Evolutionary conservation across 2,113 vertebrate species (phyloP).

Genomic region (Sardina pilchardus): DNA sequence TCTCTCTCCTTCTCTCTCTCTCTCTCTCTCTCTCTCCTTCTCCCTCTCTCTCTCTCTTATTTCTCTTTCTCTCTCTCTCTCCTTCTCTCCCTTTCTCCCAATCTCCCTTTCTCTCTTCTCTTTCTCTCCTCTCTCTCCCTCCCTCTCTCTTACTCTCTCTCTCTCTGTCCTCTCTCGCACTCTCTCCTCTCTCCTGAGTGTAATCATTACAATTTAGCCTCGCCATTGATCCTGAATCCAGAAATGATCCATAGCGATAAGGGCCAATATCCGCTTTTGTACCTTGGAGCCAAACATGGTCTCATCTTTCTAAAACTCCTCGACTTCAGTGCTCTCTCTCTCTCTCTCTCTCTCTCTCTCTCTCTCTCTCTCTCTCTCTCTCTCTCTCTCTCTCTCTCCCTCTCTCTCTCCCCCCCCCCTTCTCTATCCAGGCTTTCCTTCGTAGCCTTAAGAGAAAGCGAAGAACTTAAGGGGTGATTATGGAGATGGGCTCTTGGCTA

Average conservation of each 20-base stretch:
- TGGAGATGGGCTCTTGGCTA: constrained; percentile 20
- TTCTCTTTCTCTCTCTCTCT: neutral
- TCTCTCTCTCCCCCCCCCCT: neutral
- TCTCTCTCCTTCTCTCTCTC: neutral
- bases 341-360: neutral
- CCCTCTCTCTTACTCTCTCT: constrained; percentile 32
- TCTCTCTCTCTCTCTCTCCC: neutral
- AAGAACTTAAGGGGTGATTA: constrained; percentile 8
- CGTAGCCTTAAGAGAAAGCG: neutral
- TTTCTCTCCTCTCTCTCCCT: constrained; percentile 38
- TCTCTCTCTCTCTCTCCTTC: constrained; percentile 2
- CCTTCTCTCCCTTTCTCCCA: neutral
- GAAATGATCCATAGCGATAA: constrained; percentile 18
- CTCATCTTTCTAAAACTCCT: constrained; percentile 16
- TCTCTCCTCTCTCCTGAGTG: neutral
- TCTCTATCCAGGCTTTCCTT: neutral
- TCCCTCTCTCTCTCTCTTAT: constrained; percentile 31
- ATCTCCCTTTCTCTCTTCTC: neutral
- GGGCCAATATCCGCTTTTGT: constrained; percentile 15
- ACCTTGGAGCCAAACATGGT: neutral
- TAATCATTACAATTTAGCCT: constrained; percentile 1
- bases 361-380: constrained; percentile 7
- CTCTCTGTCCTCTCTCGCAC: neutral
- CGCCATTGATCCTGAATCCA: constrained; percentile 19
- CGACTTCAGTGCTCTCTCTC: neutral